These are phyloP conservation scores for Sinonovacula constricta DNA, from an alignment of 1,140 invertebrate genomes.

Conservation along the genomic window DNA sequence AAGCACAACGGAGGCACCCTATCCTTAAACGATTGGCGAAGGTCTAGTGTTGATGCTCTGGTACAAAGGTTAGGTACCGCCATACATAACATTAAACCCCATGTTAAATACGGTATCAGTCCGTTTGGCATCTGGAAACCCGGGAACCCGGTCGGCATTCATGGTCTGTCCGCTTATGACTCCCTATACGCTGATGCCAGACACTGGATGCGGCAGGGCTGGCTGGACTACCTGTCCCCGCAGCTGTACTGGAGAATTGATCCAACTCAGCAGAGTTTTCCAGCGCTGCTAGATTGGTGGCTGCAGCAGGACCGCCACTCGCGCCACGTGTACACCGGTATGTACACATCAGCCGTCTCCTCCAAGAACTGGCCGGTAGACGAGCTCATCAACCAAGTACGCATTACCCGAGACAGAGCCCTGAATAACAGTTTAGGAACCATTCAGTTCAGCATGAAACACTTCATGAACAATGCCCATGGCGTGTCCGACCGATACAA, in stretches of 20 bases:
- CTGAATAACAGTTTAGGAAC: constrained; percentile 61
- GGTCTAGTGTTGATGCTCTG: constrained; percentile 70
- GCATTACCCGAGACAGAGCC: constrained; percentile 54
- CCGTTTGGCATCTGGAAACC: constrained; percentile 76
- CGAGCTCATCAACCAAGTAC: constrained; percentile 69
- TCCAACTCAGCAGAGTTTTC: constrained; percentile 71
- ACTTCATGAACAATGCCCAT: constrained; percentile 65
- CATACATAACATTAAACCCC: constrained; percentile 60
- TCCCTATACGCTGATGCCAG: constrained; percentile 71
- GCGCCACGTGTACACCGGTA: constrained; percentile 67
- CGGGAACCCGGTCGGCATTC: constrained; percentile 64
- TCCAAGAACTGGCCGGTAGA: constrained; percentile 59
- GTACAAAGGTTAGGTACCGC: constrained; percentile 59
- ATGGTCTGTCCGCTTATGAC: constrained; percentile 67
- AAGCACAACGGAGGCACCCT: constrained; percentile 61
- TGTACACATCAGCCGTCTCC: constrained; percentile 57
- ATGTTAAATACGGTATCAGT: constrained; percentile 72
- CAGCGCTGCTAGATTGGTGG: constrained; percentile 74
- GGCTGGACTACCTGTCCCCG: constrained; percentile 74
- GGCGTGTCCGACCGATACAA: constrained; percentile 62
- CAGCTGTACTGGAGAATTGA: constrained; percentile 76
- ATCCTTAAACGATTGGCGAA: constrained; percentile 67
- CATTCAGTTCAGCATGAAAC: constrained; percentile 71
- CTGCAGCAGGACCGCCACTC: constrained; percentile 58
- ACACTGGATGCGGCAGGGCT: constrained; percentile 72